phyloP scores from a whole-genome alignment of 2,797 vertebrate genomes.

The Pitangus sulphuratus region DNA sequence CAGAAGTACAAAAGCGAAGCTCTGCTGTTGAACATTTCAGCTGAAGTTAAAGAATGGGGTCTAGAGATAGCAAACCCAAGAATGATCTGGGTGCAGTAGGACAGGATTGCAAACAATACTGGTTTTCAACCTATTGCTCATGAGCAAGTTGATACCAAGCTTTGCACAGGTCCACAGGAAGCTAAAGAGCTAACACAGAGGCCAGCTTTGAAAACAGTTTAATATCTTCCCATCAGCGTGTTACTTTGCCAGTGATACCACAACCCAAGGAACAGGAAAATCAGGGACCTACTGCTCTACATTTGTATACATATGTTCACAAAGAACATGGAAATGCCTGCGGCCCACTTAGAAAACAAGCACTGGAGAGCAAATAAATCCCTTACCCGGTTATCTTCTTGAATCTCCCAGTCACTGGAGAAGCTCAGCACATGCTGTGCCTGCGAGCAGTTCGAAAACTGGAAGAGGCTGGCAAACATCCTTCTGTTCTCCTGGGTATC shows the following conservation, averaged over 20 bases:
- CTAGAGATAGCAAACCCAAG: not conserved
- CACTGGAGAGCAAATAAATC: not conserved
- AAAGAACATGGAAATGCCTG: not conserved
- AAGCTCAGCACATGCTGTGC: constrained; percentile 75
- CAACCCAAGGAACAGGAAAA: not conserved
- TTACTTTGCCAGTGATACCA: not conserved
- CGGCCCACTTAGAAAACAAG: not conserved
- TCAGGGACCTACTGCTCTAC: not conserved
- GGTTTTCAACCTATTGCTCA: not conserved
- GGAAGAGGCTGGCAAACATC: constrained; percentile 89
- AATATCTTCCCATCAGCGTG: not conserved
- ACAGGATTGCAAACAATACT: not conserved
- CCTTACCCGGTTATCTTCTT: constrained; percentile 86
- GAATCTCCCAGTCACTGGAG: constrained; percentile 83
- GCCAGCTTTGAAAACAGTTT: not conserved
- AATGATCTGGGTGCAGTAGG: not conserved
- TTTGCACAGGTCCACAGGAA: not conserved
- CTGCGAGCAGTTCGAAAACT: constrained; percentile 88
- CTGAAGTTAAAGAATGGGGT: not conserved
- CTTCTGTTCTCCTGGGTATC: constrained; percentile 87
- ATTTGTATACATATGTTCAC: not conserved
- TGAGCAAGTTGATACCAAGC: not conserved
- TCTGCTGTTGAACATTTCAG: not conserved
- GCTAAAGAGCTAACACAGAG: not conserved
- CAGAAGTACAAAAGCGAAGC: not conserved